Conservation (phyloP, 2,888 invertebrate species). For the Gasteruption jaculator region DNA sequence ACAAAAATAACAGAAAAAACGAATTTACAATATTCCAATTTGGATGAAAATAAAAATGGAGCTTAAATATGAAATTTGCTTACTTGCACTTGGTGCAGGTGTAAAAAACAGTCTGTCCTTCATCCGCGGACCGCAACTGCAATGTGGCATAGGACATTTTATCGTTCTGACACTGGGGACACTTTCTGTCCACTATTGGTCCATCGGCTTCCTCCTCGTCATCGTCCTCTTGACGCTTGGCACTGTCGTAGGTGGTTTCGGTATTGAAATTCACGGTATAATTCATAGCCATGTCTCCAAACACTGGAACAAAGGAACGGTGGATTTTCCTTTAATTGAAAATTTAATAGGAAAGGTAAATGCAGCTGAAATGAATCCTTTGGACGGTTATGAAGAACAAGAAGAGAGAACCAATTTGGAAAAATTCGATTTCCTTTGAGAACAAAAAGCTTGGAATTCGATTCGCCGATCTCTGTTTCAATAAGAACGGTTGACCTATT, state of each 20-base stretch:
- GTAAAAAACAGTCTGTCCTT: conserved; percentile 98
- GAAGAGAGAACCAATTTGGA: too few relatives aligned
- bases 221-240: conserved; percentile 35
- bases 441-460: too few relatives aligned
- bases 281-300: conserved; percentile 61
- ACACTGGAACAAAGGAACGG: conserved; percentile 58
- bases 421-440: too few relatives aligned
- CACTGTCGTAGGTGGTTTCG: conserved; percentile 50
- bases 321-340: background rate
- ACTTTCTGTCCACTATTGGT: conserved; percentile 74
- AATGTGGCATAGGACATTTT: conserved; percentile 94
- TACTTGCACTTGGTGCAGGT: conserved; percentile 92
- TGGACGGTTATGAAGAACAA: background rate
- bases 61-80: conserved; percentile 43
- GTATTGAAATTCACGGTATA: conserved; percentile 73
- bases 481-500: too few relatives aligned
- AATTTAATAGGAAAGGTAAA: background rate
- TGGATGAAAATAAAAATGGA: conserved; percentile 17
- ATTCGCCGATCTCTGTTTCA: too few relatives aligned
- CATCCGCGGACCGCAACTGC: conserved; percentile 95
- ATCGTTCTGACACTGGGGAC: conserved; percentile 84
- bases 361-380: background rate
- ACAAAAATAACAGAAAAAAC: background rate
- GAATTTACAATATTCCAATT: background rate
- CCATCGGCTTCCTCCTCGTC: conserved; percentile 60